Conservation (phyloP, 2,888 invertebrate genomes). For the Sepiola atlantica region DNA sequence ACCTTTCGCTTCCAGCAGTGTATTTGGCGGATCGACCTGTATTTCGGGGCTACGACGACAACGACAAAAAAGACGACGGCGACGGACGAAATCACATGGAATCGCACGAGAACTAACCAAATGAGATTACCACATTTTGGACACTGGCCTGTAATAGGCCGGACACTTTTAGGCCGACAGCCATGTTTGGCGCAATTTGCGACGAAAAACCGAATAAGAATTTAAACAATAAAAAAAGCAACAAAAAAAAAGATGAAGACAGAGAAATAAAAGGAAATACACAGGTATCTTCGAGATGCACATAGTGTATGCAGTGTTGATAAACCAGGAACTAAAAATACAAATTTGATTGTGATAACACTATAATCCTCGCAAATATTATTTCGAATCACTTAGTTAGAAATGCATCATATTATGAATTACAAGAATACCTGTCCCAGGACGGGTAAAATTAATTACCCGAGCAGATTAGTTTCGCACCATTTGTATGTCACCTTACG, state of each 20-base stretch:
- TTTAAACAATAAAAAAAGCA: too few species aligned
- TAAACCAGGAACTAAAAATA: too few species aligned
- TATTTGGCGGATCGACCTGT: background rate
- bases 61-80: too few species aligned
- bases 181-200: background rate
- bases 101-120: background rate
- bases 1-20: background rate
- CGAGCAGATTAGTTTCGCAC: too few species aligned
- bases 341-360: too few species aligned
- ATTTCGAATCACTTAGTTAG: too few species aligned
- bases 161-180: constrained; percentile 32
- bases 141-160: constrained; percentile 7
- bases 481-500: too few species aligned
- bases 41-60: background rate
- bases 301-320: background rate
- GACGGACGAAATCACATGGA: background rate
- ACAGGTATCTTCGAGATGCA: background rate
- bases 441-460: too few species aligned
- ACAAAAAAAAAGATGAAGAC: background rate
- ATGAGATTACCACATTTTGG: constrained; percentile 32
- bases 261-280: background rate
- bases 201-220: background rate
- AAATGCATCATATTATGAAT: too few species aligned
- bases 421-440: too few species aligned
- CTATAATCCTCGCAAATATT: too few species aligned